Conservation (phyloP, 2,113 vertebrate species). For the Ictalurus furcatus region DNA sequence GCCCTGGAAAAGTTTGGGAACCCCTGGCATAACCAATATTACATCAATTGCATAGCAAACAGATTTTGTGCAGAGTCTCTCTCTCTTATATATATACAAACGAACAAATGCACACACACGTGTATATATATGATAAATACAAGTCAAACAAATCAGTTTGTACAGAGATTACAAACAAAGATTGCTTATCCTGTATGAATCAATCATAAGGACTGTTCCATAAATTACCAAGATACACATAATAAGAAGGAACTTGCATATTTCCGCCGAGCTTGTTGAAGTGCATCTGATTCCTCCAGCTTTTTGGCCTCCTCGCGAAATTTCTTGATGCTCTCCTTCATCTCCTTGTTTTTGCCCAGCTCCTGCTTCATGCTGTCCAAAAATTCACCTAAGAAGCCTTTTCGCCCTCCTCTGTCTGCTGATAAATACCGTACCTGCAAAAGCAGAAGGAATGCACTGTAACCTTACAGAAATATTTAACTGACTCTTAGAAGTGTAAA, state of each 20-base stretch:
- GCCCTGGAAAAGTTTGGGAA: no score
- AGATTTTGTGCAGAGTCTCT: background rate
- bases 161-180: no score
- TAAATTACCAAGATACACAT: background rate
- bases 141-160: no score
- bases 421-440: conserved; percentile 67
- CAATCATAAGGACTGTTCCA: background rate
- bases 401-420: conserved; percentile 73
- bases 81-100: no score
- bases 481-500: background rate
- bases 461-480: background rate
- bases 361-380: conserved; percentile 93
- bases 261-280: conserved; percentile 90
- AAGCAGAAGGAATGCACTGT: background rate
- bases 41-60: background rate
- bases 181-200: background rate
- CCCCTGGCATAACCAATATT: background rate
- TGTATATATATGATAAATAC: no score
- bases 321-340: conserved; percentile 95
- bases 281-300: conserved; percentile 89
- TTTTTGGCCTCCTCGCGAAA: conserved; percentile 91
- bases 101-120: no score
- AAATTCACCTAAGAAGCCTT: conserved; percentile 89
- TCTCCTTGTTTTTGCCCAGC: conserved; percentile 92
- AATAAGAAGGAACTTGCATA: conserved; percentile 77